Evolutionary conservation across 1,140 invertebrate genomes (phyloP).

Genomic region (Leptinotarsa lineolata): DNA sequence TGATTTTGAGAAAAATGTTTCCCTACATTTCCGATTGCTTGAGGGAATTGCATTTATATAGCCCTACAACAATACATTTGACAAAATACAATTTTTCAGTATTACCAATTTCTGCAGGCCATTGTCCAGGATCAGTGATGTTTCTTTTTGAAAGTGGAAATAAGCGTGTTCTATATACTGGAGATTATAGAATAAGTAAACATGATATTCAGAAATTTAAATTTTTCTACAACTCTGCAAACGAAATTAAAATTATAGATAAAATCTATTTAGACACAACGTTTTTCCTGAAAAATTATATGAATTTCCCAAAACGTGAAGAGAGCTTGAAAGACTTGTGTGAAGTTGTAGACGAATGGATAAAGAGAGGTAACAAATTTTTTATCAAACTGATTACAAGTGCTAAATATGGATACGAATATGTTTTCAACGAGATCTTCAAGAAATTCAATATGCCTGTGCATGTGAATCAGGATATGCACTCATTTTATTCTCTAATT

Average conservation of each 20-base stretch:
- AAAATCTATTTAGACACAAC: conserved; percentile 74
- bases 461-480: conserved; percentile 57
- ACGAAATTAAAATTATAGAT: conserved; percentile 61
- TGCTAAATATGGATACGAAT: conserved; percentile 65
- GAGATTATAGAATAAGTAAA: conserved; percentile 68
- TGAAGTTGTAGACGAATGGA: conserved; percentile 61
- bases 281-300: conserved; percentile 62
- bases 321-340: conserved; percentile 61
- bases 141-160: conserved; percentile 65
- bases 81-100: conserved; percentile 57
- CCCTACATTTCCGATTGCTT: conserved; percentile 41
- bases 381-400: conserved; percentile 60
- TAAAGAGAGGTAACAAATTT: conserved; percentile 56
- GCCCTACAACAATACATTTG: conserved; percentile 39
- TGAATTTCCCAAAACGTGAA: conserved; percentile 63
- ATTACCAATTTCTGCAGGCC: conserved; percentile 67
- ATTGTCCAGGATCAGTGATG: conserved; percentile 77
- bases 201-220: conserved; percentile 62
- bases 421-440: conserved; percentile 63
- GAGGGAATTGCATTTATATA: conserved; percentile 50
- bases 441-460: conserved; percentile 60
- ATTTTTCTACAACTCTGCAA: conserved; percentile 58
- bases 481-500: conserved; percentile 55
- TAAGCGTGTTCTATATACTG: conserved; percentile 67
- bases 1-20: conserved; percentile 53